Percentiles rank a stretch among this genome's conserved stretches.
phyloP scores from a whole-genome alignment of 2,113 vertebrate species.

The Oreochromis niloticus region DNA sequence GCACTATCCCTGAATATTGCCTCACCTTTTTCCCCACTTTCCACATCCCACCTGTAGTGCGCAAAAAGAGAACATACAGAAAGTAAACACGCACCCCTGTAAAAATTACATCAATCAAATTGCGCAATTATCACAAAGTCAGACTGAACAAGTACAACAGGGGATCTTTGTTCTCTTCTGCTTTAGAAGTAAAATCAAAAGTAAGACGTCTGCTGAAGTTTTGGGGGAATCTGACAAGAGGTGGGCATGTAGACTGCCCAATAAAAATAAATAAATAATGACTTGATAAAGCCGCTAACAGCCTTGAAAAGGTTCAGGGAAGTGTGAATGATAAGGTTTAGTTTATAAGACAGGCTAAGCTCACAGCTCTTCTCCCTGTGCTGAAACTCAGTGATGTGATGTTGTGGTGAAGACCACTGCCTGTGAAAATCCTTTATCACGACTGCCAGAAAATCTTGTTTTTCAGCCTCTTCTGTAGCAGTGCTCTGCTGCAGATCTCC shows the following conservation, averaged over 20 bases:
- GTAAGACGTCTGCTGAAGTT: neutral
- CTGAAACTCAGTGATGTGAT: neutral
- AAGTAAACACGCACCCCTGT: neutral
- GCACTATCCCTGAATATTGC: neutral
- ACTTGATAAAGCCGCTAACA: neutral
- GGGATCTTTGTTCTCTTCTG: neutral
- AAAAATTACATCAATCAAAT: neutral
- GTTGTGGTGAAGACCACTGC: neutral
- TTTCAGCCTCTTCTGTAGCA: neutral
- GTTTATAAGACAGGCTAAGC: neutral
- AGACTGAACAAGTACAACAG: neutral
- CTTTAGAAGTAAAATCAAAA: neutral
- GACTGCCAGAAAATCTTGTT: neutral
- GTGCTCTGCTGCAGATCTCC: neutral
- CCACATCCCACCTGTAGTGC: neutral
- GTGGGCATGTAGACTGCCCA: neutral
- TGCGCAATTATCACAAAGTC: neutral
- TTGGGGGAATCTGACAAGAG: neutral
- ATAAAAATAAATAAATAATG: neutral
- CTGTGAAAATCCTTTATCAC: slow-evolving; percentile 17
- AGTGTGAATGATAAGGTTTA: neutral
- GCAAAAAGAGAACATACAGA: rapidly evolving
- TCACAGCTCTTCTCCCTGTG: neutral
- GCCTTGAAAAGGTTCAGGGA: neutral
- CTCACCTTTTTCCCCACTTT: neutral